Evolutionary conservation across 2,113 vertebrate species (phyloP).

Genomic region (Micronycteris hirsuta): DNA sequence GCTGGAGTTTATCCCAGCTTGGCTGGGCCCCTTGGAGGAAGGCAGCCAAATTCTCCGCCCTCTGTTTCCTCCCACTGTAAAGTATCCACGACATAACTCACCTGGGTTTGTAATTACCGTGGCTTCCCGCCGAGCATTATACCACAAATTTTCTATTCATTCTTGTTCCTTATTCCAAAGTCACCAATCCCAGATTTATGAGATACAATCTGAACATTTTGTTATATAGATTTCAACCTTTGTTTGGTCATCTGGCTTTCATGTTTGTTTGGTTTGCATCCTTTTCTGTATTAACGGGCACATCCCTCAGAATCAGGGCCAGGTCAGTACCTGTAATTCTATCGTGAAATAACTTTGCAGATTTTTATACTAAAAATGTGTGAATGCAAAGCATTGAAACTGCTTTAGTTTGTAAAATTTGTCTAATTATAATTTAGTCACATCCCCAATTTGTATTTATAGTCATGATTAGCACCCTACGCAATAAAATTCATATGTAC

Average conservation of each 20-base stretch:
- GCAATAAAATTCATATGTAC: neutral
- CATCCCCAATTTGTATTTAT: neutral
- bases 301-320: neutral
- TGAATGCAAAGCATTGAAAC: neutral
- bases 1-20: neutral
- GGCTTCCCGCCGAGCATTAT: conserved; percentile 26
- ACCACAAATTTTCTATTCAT: neutral
- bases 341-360: neutral
- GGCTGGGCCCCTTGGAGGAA: conserved; percentile 8
- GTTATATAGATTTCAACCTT: neutral
- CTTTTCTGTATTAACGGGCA: neutral
- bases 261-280: neutral
- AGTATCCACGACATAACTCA: neutral
- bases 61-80: conserved; percentile 5
- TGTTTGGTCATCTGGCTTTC: neutral
- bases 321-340: neutral
- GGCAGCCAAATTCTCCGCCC: neutral
- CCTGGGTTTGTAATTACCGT: conserved; percentile 36
- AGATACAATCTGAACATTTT: neutral
- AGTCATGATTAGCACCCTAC: neutral
- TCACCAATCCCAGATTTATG: neutral
- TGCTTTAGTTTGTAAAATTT: neutral
- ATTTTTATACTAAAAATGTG: neutral
- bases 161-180: conserved; percentile 10
- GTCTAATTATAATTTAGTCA: neutral